Evolutionary conservation across 1,140 invertebrate species (phyloP).

Genomic region (Neomicropteryx cornuta): DNA sequence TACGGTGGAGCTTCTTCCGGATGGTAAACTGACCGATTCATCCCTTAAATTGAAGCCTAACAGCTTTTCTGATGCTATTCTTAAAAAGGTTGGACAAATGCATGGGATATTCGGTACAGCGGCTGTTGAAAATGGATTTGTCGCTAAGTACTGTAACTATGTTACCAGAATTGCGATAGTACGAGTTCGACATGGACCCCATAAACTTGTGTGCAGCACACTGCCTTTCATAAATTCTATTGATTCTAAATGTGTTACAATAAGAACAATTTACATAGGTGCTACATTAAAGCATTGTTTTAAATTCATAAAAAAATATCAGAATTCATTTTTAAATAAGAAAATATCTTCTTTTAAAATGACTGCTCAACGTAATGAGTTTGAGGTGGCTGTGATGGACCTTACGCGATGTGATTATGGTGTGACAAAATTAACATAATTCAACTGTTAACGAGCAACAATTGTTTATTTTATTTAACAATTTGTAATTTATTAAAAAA

Average conservation of each 20-base stretch:
- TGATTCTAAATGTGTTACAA: slow-evolving; percentile 42
- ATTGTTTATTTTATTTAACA: too few species aligned
- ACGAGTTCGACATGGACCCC: slow-evolving; percentile 57
- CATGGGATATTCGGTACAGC: slow-evolving; percentile 63
- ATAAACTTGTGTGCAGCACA: slow-evolving; percentile 52
- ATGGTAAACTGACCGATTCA: slow-evolving; percentile 29
- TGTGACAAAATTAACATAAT: slow-evolving; percentile 8
- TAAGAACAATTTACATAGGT: slow-evolving; percentile 58
- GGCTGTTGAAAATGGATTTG: slow-evolving; percentile 53
- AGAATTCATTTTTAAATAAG: slow-evolving; percentile 43
- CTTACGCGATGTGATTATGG: slow-evolving; percentile 19
- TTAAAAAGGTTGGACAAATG: slow-evolving; percentile 51
- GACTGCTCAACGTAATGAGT: slow-evolving; percentile 39
- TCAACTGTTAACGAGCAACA: too few species aligned
- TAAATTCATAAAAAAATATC: slow-evolving; percentile 56
- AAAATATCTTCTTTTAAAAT: slow-evolving; percentile 43
- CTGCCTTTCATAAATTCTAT: slow-evolving; percentile 55
- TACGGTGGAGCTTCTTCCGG: slow-evolving; percentile 44
- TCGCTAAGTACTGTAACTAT: slow-evolving; percentile 67
- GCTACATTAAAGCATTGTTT: slow-evolving; percentile 72
- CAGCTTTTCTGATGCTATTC: slow-evolving; percentile 44
- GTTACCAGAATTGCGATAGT: slow-evolving; percentile 61
- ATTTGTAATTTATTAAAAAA: too few species aligned
- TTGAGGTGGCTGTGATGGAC: slow-evolving; percentile 41
- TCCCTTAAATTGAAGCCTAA: slow-evolving; percentile 43